Conservation (phyloP, 1,140 invertebrate genomes). For the Acromyrmex echinatior region DNA sequence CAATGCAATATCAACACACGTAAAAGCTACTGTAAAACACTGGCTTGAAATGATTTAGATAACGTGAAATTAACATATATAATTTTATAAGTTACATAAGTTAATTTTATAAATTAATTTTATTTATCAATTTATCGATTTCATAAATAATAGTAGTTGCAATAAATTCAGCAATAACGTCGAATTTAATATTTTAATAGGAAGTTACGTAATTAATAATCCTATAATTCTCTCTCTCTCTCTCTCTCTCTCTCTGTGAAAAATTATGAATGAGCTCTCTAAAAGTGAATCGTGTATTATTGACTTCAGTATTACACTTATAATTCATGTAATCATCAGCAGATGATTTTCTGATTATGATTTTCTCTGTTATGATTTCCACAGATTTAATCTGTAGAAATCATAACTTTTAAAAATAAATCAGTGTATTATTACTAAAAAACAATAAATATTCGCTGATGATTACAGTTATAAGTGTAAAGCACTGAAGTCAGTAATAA, state of each 20-base stretch:
- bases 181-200: slow-evolving; percentile 15
- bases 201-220: not conserved
- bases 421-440: too few species aligned
- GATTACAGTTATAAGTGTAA: too few species aligned
- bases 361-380: too few species aligned
- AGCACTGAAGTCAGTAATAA: too few species aligned
- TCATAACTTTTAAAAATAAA: too few species aligned
- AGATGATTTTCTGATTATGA: too few species aligned
- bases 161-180: slow-evolving; percentile 11
- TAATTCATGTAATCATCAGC: too few species aligned
- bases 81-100: not conserved
- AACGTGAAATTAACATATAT: not conserved
- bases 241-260: not conserved
- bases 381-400: too few species aligned
- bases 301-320: too few species aligned
- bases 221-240: not conserved
- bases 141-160: not conserved
- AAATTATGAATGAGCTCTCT: not conserved
- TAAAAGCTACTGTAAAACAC: not conserved
- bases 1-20: slow-evolving; percentile 4
- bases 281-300: too few species aligned
- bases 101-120: slow-evolving; percentile 2
- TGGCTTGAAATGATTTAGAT: not conserved
- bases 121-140: not conserved
- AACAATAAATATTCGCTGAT: too few species aligned